Evolutionary conservation across 2,888 invertebrate species (phyloP).

Genomic region (Augiades crinisus): DNA sequence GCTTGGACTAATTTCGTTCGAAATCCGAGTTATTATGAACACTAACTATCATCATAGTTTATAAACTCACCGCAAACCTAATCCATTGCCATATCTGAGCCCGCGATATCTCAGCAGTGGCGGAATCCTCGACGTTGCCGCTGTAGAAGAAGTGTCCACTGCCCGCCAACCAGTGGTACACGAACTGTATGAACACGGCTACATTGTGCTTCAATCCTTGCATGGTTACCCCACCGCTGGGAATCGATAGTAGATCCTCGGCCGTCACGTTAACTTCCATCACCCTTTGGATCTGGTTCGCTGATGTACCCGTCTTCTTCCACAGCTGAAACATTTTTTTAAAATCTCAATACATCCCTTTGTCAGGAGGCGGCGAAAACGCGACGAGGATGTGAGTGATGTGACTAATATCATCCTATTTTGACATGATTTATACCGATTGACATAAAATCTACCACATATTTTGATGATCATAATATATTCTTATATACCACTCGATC

Average conservation of each 20-base stretch:
- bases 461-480: too few species aligned
- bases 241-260: slow-evolving; percentile 78
- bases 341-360: too few species aligned
- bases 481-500: too few species aligned
- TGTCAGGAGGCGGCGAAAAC: too few species aligned
- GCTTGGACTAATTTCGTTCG: too few species aligned
- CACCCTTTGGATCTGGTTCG: slow-evolving; percentile 76
- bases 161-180: slow-evolving; percentile 86
- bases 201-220: slow-evolving; percentile 84
- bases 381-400: too few species aligned
- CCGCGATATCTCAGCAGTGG: slow-evolving; percentile 88
- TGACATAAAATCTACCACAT: too few species aligned
- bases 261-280: slow-evolving; percentile 60
- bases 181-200: slow-evolving; percentile 83
- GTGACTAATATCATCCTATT: too few species aligned
- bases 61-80: slow-evolving; percentile 75
- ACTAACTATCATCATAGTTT: too few species aligned
- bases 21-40: too few species aligned
- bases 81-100: slow-evolving; percentile 90
- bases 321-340: slow-evolving; percentile 63
- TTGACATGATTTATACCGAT: too few species aligned
- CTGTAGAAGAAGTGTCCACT: slow-evolving; percentile 84
- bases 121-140: slow-evolving; percentile 86
- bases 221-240: slow-evolving; percentile 83
- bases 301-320: slow-evolving; percentile 65